Conservation (phyloP, 2,888 invertebrate genomes). For the Alviniconcha strummeri region DNA sequence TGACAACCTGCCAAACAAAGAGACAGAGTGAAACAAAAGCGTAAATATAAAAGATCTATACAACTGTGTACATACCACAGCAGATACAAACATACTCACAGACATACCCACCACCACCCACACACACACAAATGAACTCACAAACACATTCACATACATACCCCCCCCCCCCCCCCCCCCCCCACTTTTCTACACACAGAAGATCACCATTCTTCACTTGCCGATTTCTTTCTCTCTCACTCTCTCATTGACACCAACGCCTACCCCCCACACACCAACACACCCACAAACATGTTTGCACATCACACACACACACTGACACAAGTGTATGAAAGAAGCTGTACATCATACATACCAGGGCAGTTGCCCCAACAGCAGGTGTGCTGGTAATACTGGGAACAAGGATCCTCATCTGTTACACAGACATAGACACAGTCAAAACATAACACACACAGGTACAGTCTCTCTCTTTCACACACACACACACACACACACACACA, state of each 20-base stretch:
- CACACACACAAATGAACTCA: neutral
- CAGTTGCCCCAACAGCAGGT: no score
- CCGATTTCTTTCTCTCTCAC: neutral
- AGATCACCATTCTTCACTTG: neutral
- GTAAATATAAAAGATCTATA: no score
- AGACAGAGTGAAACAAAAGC: neutral
- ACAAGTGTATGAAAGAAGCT: no score
- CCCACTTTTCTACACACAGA: neutral
- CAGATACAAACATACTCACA: neutral
- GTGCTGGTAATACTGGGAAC: no score
- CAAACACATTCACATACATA: neutral
- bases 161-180: no score
- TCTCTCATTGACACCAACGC: neutral
- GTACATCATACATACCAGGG: no score
- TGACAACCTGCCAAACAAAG: neutral
- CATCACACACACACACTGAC: no score
- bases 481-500: neutral
- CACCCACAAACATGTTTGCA: neutral
- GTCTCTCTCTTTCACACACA: neutral
- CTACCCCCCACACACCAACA: neutral
- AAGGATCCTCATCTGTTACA: no score
- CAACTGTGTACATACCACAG: no score
- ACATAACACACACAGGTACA: no score
- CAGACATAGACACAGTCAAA: no score
- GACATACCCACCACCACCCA: no score